Evolutionary conservation across 1,140 invertebrate genomes (phyloP), one percentile per base, ranked within the genome.

Genomic region (Elysia chlorotica): DNA sequence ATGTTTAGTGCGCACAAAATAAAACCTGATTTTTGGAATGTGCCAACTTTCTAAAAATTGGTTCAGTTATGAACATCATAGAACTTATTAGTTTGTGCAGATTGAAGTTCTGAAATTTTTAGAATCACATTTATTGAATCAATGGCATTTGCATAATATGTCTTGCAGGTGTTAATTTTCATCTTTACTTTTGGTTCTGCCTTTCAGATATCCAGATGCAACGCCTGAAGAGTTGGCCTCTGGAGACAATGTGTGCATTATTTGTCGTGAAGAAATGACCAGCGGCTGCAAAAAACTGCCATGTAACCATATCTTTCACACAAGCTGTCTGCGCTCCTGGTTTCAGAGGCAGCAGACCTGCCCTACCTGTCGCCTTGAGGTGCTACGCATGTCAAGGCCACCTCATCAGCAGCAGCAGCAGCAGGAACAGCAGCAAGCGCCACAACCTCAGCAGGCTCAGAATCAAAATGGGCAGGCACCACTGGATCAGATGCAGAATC

Each of bases 341-440:
- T 99, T 99, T 88, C 98, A 99, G 89, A 91, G 98, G 17, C 98
- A 99, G 87, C 98, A 99, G 89, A 99, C 98, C 0, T 99, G 98
- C 88, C 98, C 98, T 4, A 99, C 98, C 0, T 99, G 98, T 88
- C 91, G 98, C 25, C 91, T 99, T 59, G 98, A 99, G 88, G 96
- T 99, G 81, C 88, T 99, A 74, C 91, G 94, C 2, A 81, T 84
- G 75, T 78, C 77, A 4, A 79, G 78, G n/a, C 74, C 80, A n/a
- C 31, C 79, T 41, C 48, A 73, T 19, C 73, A 71, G 66, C 73
- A 78, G 41, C 74, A 67, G 25, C 74, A 61, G 23, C 80, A 73
- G 25, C 74, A 35, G n/a, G 76, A 67, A 48, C 79, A 56, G 59
- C 75, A 71, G 54, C 79, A 62, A 67, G n/a, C n/a, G n/a, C n/a